Base-by-base conservation (phyloP, 2,113 vertebrate genomes). In the Cynocephalus volans region DNA sequence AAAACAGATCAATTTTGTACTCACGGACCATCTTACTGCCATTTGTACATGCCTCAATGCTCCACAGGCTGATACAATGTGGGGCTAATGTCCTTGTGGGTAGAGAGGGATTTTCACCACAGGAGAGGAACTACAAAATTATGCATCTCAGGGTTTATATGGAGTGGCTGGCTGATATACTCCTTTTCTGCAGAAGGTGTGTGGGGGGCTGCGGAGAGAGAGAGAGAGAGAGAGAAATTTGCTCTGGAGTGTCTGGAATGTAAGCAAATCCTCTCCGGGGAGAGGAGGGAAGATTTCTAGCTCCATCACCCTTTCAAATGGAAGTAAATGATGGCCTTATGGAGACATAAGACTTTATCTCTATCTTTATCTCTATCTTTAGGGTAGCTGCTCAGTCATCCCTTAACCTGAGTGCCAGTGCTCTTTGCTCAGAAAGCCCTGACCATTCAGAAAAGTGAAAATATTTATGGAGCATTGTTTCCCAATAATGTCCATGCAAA, bases 241-340 rank as follows among this genome's bases (percentile, higher is more conserved):
- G n/a, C 45, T 81, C 2, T 81, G 52, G 60, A 91, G 26, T 52
- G 0, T 83, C 50, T 24, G 60, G 28, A 67, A 67, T 73, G 21
- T 87, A 77, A 79, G 33, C 48, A 93, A 83, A 88, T 87, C 33
- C n/a, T 86, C 26, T 83, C 48, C 31, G 15, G 31, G 14, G 24
- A 84, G 52, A 18, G 21, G 15, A 69, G 10, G 28, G 50, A 73
- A 62, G 13, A 12, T 80, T 6, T 75, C 76, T 88, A 84, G 58
- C 23, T 56, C 33, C 14, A 69, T 88, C 56, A 83, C 24, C 8
- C 3, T 92, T 88, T 79, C 19, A 83, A 72, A 84, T 73, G 0
- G 50, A 95, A 91, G 50, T 73, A 54, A 94, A 36, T 67, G n/a
- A 94, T 65, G 21, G 23, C 28, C 70, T 84, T 31, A 52, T 48